Percentiles rank a stretch among this genome's conserved stretches.
Conservation (phyloP, 35 echinoderm and acorn worm genomes). For the Nesometra sesokonis region DNA sequence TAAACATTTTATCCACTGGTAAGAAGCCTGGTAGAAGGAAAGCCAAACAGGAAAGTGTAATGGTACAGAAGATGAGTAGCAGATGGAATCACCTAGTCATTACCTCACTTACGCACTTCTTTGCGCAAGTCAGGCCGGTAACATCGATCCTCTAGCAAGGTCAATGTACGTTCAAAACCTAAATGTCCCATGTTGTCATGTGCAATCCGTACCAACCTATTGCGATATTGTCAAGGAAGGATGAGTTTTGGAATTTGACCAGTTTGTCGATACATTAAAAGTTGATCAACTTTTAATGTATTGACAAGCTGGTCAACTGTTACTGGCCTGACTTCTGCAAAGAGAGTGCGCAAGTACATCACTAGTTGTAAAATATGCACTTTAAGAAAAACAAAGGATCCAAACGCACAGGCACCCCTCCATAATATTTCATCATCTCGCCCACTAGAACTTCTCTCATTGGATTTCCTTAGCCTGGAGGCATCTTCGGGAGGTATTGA, state of each 20-base stretch:
- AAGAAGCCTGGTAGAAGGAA: background rate
- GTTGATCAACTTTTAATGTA: background rate
- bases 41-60: background rate
- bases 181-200: constrained; percentile 8
- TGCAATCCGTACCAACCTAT: background rate
- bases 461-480: background rate
- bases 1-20: background rate
- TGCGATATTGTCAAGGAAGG: background rate
- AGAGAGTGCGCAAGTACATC: too few relatives aligned
- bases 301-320: background rate
- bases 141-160: background rate
- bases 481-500: background rate
- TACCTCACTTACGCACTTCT: background rate
- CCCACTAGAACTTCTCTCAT: background rate
- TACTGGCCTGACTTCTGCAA: too few relatives aligned
- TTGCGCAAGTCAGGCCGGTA: background rate
- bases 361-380: background rate
- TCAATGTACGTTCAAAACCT: background rate
- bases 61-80: background rate
- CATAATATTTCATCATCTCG: background rate
- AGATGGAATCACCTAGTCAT: background rate
- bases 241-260: background rate
- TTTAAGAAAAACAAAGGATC: background rate
- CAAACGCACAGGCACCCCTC: background rate
- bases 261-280: background rate